Conservation (phyloP, 2,113 vertebrate species). For the Canis aureus region DNA sequence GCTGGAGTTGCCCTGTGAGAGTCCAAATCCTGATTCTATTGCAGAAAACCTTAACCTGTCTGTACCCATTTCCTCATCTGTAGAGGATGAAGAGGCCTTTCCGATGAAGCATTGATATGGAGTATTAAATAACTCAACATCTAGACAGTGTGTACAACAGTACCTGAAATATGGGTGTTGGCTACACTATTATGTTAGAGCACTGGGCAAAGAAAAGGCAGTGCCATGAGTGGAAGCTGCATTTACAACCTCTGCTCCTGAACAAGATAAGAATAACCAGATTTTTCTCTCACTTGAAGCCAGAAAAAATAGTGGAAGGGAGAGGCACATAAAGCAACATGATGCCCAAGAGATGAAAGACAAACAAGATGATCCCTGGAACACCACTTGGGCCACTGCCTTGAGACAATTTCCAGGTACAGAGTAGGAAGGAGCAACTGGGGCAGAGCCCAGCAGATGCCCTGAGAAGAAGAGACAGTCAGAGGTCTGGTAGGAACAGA, state of each 20-base stretch:
- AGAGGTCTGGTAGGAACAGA: neutral
- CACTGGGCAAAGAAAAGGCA: neutral
- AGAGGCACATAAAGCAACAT: neutral
- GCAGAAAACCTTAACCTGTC: neutral
- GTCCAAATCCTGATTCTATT: neutral
- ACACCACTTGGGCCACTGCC: neutral
- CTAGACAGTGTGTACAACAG: neutral
- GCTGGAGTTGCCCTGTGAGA: neutral
- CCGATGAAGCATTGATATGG: neutral
- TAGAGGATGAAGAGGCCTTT: neutral
- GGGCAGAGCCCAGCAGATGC: neutral
- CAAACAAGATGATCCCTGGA: neutral
- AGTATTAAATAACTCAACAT: no score
- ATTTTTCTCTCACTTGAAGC: neutral
- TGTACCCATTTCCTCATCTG: neutral
- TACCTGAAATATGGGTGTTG: neutral
- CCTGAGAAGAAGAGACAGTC: neutral
- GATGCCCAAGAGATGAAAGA: neutral
- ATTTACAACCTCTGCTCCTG: neutral
- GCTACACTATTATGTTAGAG: neutral
- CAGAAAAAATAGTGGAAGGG: no score
- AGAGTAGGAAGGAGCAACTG: neutral
- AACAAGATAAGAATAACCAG: neutral
- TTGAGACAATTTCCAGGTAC: neutral
- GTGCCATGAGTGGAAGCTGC: neutral